phyloP scores from a whole-genome alignment of 2,113 vertebrate genomes.

The Lasiurus borealis region DNA sequence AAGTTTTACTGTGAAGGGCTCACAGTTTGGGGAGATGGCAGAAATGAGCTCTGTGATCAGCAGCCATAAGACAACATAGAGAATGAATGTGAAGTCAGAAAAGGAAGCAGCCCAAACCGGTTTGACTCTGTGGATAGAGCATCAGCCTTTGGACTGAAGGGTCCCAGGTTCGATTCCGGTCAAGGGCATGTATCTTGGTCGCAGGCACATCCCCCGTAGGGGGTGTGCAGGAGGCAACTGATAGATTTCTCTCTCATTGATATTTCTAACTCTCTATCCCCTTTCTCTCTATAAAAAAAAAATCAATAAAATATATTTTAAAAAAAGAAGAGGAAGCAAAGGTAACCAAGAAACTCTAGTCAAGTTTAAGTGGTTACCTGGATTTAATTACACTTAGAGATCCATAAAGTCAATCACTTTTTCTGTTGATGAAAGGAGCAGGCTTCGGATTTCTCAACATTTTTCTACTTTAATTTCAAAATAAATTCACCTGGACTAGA shows the following conservation, averaged over 20 bases:
- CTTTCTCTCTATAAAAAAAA: too few species aligned
- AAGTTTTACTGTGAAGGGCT: not conserved
- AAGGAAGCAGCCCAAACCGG: not conserved
- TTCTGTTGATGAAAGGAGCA: not conserved
- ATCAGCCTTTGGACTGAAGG: too few species aligned
- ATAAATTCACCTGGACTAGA: not conserved
- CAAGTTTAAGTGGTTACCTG: not conserved
- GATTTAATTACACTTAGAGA: not conserved
- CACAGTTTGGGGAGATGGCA: not conserved
- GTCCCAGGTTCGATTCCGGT: too few species aligned
- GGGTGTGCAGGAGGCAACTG: too few species aligned
- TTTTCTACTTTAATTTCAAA: constrained; percentile 40
- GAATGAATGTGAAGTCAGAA: not conserved
- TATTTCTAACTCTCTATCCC: too few species aligned
- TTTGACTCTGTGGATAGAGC: too few species aligned
- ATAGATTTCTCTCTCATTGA: too few species aligned
- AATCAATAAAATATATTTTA: too few species aligned
- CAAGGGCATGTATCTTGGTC: too few species aligned
- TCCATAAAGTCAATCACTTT: not conserved
- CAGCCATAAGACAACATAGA: not conserved
- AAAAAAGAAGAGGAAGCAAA: not conserved
- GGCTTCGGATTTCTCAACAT: not conserved
- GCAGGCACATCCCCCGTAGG: too few species aligned
- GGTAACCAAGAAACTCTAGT: not conserved
- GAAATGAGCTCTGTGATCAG: not conserved